Base-by-base conservation (phyloP, 2,797 vertebrate species). In the Lindbergichthys nudifrons region DNA sequence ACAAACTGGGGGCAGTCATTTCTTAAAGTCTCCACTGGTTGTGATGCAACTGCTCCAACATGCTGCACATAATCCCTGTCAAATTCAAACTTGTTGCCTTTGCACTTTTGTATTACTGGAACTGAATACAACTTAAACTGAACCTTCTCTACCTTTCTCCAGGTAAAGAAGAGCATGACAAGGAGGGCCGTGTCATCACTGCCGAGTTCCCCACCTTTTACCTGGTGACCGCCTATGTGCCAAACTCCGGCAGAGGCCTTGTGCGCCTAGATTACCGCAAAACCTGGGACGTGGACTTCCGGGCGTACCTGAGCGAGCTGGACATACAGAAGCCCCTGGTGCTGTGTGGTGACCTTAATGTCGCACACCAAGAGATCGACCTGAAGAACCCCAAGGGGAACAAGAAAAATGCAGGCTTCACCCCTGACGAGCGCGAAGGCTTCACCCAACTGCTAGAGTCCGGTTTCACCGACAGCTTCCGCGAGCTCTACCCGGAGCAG, bases 131-230 rank as follows among this genome's bases (percentile, higher is more conserved):
- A 42, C 14, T 36, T 23, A 32, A 21, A 63, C 12, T 39, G 0
- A 48, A 50, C 19, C 3, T 42, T 4, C 1, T 48, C 16, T 41
- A 8, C 10, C 52, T 45, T 50, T 5, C 10, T 78, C 2, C 83
- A 98, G 97, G 96, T 32, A 96, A 97, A 71, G 96, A 97, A 23
- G 96, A 97, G 70, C 96, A 97, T 1, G 97, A 98, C 77, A 96
- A 96, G 56, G 97, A 98, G 83, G 97, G 97, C 11, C 94, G 96
- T 0, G 96, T 97, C 70, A 97, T 98, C 80, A 97, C 97, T 3
- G 97, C 97, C 0, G 97, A 98, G 86, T 97, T 95, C 85, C 91
- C 95, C 0, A 61, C 75, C 6, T 97, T 95, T 86, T 96, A 92
- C 84, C 87, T 98, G 83, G 96, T 98, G 53, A 96, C 96, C 0